A percentile compares a stretch with the other conserved stretches of the same genome.
Evolutionary conservation across 2,888 invertebrate species (phyloP).

Genomic region (Philaethria dido): DNA sequence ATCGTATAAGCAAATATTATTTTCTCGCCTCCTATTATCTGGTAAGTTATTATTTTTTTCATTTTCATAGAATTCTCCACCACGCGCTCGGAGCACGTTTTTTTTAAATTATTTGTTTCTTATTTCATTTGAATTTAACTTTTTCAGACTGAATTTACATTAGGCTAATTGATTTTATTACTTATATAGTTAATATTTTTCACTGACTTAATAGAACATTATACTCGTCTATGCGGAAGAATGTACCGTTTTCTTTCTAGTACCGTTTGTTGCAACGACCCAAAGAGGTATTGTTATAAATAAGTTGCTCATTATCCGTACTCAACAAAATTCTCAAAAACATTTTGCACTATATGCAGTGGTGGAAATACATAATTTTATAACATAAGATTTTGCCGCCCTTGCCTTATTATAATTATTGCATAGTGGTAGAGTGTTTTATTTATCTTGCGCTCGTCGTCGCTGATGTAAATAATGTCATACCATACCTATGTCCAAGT

Average conservation of each 20-base stretch:
- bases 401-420: too few species aligned
- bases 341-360: too few species aligned
- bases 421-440: too few species aligned
- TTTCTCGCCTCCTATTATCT: slow-evolving; percentile 17
- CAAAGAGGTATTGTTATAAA: slow-evolving; percentile 10
- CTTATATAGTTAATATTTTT: background rate
- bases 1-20: slow-evolving; percentile 13
- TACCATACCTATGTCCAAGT: too few species aligned
- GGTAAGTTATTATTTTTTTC: slow-evolving; percentile 26
- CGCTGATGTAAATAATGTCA: too few species aligned
- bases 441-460: too few species aligned
- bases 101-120: slow-evolving; percentile 8
- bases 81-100: slow-evolving; percentile 37
- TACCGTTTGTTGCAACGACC: slow-evolving; percentile 25
- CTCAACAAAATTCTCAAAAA: too few species aligned
- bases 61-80: slow-evolving; percentile 7
- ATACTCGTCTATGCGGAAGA: background rate
- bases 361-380: too few species aligned
- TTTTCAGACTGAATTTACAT: background rate
- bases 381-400: too few species aligned
- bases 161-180: background rate
- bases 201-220: background rate
- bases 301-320: background rate
- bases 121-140: background rate
- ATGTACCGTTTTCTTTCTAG: slow-evolving; percentile 31